phyloP scores from a whole-genome alignment of 2,113 vertebrate species.

The Neopipo cinnamomea region DNA sequence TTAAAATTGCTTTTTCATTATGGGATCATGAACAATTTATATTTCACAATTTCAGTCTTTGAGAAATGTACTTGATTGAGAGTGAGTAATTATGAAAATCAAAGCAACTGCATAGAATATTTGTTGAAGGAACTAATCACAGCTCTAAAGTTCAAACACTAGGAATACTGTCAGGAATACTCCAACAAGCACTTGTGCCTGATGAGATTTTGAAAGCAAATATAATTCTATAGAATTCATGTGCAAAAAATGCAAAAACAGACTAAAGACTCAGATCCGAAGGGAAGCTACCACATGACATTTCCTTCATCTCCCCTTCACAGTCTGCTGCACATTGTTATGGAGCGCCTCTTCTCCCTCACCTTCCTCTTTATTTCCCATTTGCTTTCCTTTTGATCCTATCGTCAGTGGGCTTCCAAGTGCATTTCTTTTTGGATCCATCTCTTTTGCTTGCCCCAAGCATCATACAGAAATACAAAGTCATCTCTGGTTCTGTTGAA shows the following conservation, averaged over 20 bases:
- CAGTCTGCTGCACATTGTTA: neutral
- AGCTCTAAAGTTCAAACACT: neutral
- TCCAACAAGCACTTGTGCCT: neutral
- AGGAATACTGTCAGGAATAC: neutral
- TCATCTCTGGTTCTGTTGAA: neutral
- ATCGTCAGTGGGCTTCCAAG: neutral
- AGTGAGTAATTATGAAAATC: slow-evolving; percentile 34
- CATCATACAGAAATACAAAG: neutral
- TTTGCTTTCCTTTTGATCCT: neutral
- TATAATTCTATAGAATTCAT: neutral
- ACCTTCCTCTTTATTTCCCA: neutral
- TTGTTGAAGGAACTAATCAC: slow-evolving; percentile 20
- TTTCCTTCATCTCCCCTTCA: neutral
- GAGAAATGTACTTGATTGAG: neutral
- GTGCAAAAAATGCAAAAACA: neutral
- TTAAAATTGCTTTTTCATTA: neutral
- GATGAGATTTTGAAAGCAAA: slow-evolving; percentile 1
- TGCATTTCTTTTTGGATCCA: neutral
- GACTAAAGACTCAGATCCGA: neutral
- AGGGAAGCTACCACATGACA: neutral
- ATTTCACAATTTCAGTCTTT: neutral
- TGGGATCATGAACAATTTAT: neutral
- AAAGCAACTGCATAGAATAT: slow-evolving; percentile 20
- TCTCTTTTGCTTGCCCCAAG: neutral
- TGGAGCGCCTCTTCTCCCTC: rapidly evolving